phyloP scores from a whole-genome alignment of 2,113 vertebrate genomes.

The Callospermophilus lateralis region DNA sequence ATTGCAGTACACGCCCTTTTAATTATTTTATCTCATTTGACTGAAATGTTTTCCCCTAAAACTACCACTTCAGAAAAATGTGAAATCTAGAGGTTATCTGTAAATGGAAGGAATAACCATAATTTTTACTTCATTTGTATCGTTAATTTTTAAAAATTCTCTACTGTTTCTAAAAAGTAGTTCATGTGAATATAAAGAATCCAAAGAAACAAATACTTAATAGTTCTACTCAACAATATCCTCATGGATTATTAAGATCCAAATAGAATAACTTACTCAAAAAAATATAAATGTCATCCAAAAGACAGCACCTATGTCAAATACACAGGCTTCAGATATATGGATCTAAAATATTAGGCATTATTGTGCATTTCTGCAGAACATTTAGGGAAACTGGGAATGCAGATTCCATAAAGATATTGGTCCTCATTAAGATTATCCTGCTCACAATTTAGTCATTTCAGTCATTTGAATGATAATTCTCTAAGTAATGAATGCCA shows the following conservation, averaged over 20 bases:
- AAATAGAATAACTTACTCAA: constrained; percentile 74
- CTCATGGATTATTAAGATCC: constrained; percentile 75
- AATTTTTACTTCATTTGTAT: neutral
- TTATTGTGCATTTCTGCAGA: constrained; percentile 3
- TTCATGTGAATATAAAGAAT: constrained; percentile 70
- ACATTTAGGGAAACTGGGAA: constrained; percentile 55
- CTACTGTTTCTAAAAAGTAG: neutral
- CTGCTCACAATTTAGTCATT: neutral
- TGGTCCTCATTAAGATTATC: constrained; percentile 1
- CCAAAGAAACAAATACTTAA: constrained; percentile 67
- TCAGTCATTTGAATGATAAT: neutral
- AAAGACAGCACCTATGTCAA: constrained; percentile 64
- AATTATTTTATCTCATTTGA: constrained; percentile 74
- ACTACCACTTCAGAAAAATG: constrained; percentile 66
- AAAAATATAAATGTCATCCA: constrained; percentile 76
- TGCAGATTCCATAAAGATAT: neutral
- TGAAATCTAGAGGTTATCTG: constrained; percentile 52
- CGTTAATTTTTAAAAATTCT: neutral
- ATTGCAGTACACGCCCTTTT: neutral
- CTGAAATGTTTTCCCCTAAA: constrained; percentile 68
- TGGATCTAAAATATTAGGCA: constrained; percentile 69
- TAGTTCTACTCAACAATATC: constrained; percentile 61
- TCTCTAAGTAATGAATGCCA: rapidly evolving
- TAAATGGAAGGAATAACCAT: neutral
- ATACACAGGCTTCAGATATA: constrained; percentile 70